Percentiles rank a stretch among this genome's conserved stretches.
Conservation (phyloP, 2,113 vertebrate species). For the Bufo gargarizans region DNA sequence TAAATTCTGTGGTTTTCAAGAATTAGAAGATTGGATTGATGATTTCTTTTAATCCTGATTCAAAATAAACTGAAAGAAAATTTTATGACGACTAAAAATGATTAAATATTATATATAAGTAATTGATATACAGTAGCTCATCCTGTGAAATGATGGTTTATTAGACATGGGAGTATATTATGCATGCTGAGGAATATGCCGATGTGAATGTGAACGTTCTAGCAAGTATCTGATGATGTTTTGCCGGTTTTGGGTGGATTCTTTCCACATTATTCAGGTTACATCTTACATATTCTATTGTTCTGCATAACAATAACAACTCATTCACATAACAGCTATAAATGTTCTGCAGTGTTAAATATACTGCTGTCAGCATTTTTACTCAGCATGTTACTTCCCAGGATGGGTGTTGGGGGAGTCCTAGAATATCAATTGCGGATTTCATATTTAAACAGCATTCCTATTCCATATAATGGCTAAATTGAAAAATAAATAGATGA, state of each 20-base stretch:
- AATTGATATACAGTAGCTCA: no score
- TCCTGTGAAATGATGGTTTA: background rate
- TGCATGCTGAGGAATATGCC: background rate
- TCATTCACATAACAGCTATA: constrained; percentile 4
- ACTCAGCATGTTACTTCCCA: constrained; percentile 14
- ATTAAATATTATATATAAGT: no score
- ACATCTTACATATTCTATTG: constrained; percentile 34
- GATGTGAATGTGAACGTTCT: background rate
- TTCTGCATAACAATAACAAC: constrained; percentile 34
- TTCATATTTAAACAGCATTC: background rate
- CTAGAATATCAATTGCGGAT: background rate
- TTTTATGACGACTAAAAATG: no score
- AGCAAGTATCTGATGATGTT: constrained; percentile 10
- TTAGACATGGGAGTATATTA: background rate
- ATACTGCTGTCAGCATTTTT: constrained; percentile 30
- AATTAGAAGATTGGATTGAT: no score
- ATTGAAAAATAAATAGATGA: constrained; percentile 5
- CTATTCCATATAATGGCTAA: background rate
- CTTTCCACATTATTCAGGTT: constrained; percentile 31
- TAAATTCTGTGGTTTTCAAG: no score
- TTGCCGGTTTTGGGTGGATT: constrained; percentile 12
- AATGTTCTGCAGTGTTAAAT: background rate
- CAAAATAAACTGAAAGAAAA: no score
- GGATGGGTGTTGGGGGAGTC: constrained; percentile 15
- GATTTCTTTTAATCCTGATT: no score